Percentiles rank a stretch among this genome's conserved stretches.
Conservation (phyloP, 2,888 invertebrate species). For the Cataglyphis altisquamis region DNA sequence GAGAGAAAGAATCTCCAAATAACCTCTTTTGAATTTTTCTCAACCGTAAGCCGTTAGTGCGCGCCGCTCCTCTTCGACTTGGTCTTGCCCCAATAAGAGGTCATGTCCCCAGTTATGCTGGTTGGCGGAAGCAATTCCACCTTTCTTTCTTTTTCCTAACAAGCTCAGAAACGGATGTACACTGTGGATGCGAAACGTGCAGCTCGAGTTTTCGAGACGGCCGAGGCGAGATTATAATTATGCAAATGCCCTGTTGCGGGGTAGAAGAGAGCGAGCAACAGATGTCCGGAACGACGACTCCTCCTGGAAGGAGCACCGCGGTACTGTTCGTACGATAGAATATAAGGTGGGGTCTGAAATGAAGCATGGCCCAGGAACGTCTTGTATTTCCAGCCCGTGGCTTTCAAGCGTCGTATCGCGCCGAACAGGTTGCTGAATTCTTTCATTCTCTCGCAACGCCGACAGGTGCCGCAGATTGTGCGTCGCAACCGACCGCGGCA, state of each 20-base stretch:
- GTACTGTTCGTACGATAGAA: conserved; percentile 65
- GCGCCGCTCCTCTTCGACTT: conserved; percentile 30
- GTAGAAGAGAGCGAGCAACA: conserved; percentile 83
- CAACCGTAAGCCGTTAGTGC: neutral
- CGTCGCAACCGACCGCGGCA: conserved; percentile 53
- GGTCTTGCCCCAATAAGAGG: conserved; percentile 71
- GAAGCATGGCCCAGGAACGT: conserved; percentile 67
- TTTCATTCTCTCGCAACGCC: conserved; percentile 59
- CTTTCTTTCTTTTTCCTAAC: conserved; percentile 60
- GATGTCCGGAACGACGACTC: conserved; percentile 85
- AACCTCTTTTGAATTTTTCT: conserved; percentile 21
- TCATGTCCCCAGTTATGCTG: conserved; percentile 54
- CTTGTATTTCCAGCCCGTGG: conserved; percentile 60
- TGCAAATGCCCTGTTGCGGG: conserved; percentile 85
- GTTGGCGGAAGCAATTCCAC: conserved; percentile 73
- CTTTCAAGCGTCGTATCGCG: conserved; percentile 58
- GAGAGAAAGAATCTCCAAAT: neutral
- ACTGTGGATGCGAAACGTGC: conserved; percentile 55
- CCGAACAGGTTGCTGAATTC: conserved; percentile 62
- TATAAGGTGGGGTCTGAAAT: conserved; percentile 71
- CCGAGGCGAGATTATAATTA: conserved; percentile 84
- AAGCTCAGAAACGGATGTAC: conserved; percentile 71
- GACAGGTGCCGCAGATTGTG: conserved; percentile 76
- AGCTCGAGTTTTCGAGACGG: conserved; percentile 75
- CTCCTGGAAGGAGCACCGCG: conserved; percentile 64